These are phyloP conservation scores for Apis laboriosa DNA, from an alignment of 1,140 invertebrate species.

Conservation along the genomic window DNA sequence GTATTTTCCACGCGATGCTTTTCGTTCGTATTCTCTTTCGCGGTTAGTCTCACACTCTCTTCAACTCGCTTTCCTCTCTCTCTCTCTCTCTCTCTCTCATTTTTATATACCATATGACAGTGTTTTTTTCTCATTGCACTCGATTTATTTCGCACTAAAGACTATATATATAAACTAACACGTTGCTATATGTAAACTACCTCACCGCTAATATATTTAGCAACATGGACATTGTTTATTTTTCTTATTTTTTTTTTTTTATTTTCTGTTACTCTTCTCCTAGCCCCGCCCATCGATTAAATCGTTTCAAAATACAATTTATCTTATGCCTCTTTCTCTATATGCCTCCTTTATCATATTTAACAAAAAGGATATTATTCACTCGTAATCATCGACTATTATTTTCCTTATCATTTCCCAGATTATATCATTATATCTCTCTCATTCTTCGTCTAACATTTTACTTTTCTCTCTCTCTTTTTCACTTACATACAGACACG, in stretches of 20 bases:
- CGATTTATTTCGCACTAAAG: conserved; percentile 40
- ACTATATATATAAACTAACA: conserved; percentile 61
- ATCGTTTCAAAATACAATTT: conserved; percentile 61
- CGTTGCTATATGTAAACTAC: conserved; percentile 63
- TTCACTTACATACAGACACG: background rate
- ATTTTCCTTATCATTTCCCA: background rate
- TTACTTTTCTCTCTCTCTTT: background rate
- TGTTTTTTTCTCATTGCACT: background rate
- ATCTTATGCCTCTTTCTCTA: conserved; percentile 27
- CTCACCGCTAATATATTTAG: conserved; percentile 65
- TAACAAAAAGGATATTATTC: conserved; percentile 55
- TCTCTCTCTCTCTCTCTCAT: conserved; percentile 13
- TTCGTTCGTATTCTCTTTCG: background rate
- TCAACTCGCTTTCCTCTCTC: background rate
- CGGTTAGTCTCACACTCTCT: background rate
- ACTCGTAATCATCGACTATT: background rate
- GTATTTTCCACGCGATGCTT: background rate
- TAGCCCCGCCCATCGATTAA: background rate
- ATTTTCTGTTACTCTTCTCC: background rate
- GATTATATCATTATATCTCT: no score
- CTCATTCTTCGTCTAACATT: conserved; percentile 9
- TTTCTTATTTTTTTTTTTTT: conserved; percentile 29
- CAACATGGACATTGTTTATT: conserved; percentile 72
- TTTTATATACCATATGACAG: conserved; percentile 2
- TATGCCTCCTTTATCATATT: conserved; percentile 40